Base-by-base conservation (phyloP, 2,113 vertebrate genomes). In the Channa argus region DNA sequence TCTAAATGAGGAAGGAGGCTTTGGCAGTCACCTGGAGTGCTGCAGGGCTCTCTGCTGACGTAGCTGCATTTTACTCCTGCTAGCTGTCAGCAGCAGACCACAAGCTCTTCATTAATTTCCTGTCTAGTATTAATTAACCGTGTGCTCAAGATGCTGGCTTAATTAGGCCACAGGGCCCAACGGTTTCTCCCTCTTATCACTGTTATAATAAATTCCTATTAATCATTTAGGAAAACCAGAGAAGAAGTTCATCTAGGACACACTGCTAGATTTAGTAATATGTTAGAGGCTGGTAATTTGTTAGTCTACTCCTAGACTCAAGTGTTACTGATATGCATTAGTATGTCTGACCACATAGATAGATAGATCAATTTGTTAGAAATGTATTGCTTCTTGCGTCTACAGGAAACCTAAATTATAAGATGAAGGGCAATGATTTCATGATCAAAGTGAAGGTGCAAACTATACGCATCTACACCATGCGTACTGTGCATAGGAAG, bases 121-220 rank as follows among this genome's bases (percentile, higher is more conserved):
- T 77, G 71, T 76, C 65, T 76, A 50, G 79, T 83, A 90, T 93
- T 92, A 92, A 94, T 93, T 89, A 90, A 82, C 82, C 71, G 66
- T 71, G 82, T 76, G 34, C 80, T 34, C 60, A 73, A 89, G 90
- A 85, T 72, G 52, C 64, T 71, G 73, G 73, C 83, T 89, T 93
- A 91, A 92, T 92, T 86, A 91, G 81, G 79, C 91, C 60, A 6
- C 77, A 50, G 88, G 87, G 88, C 79, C 79, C 76, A 65, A 46
- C 9, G 70, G 56, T 80, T 89, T 79, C 80, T 80, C 46, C 45
- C 77, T 84, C 78, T 88, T 80, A 86, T 91, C 89, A 88, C 55
- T 63, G 77, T 89, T 83, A 84, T 85, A 82, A 86, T 77, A 77
- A 81, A 82, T 82, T 88, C 70, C 79, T 86, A 88, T 84, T 91